A percentile compares a stretch with the other conserved stretches of the same genome.
phyloP scores from a whole-genome alignment of 1,140 invertebrate genomes.

The Bombus cullumanus region DNA sequence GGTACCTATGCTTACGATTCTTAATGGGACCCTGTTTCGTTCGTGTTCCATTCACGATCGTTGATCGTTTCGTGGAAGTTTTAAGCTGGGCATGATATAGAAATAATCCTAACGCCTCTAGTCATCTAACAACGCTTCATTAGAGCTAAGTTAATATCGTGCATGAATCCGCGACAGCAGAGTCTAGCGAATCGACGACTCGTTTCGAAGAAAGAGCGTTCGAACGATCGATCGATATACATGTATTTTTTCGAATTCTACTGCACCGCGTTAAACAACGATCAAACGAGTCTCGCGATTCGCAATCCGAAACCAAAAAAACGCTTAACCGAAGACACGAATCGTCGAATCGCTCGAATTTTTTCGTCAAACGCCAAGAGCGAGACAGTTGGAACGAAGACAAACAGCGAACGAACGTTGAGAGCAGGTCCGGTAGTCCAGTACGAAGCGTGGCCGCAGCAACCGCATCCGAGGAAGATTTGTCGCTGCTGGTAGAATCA shows the following conservation, averaged over 20 bases:
- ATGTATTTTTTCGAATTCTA: neutral
- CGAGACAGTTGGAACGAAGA: conserved; percentile 20
- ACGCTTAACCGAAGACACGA: neutral
- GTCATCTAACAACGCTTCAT: conserved; percentile 79
- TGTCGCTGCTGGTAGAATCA: conserved; percentile 64
- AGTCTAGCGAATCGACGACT: neutral
- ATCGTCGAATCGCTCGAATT: conserved; percentile 8
- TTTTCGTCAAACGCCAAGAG: neutral
- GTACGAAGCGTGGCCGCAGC: conserved; percentile 69
- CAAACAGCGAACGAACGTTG: conserved; percentile 65
- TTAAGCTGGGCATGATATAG: conserved; percentile 71
- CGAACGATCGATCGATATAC: neutral
- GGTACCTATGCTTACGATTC: neutral
- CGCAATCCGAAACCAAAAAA: neutral
- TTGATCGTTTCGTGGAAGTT: conserved; percentile 72
- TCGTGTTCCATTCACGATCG: conserved; percentile 12
- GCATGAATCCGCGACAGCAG: neutral
- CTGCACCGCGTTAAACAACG: too few relatives aligned
- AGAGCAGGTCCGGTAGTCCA: conserved; percentile 72
- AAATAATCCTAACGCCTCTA: conserved; percentile 77
- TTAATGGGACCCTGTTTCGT: neutral
- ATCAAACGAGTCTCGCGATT: neutral
- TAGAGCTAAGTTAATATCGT: conserved; percentile 58
- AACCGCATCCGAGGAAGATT: conserved; percentile 68
- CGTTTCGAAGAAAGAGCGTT: neutral